These are phyloP conservation scores for Cisticola juncidis DNA, from an alignment of 2,113 vertebrate species.

Conservation along the genomic window DNA sequence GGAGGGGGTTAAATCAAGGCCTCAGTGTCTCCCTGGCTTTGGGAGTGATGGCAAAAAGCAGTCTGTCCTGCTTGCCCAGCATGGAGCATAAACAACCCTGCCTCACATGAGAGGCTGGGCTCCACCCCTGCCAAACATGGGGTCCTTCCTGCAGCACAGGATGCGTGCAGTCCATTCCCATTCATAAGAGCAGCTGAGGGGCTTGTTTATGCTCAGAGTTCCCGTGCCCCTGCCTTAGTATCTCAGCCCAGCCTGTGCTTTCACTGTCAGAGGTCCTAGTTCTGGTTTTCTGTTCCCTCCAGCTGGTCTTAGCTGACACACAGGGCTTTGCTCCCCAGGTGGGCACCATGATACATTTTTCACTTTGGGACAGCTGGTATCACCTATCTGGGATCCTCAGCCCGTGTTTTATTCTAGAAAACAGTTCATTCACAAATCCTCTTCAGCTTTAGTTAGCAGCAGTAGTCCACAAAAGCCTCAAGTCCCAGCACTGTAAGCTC, in stretches of 20 bases:
- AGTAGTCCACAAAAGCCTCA: background rate
- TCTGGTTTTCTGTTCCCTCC: background rate
- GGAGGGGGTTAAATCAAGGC: background rate
- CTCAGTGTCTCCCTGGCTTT: background rate
- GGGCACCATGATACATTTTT: background rate
- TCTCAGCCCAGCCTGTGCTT: background rate
- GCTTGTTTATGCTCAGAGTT: accelerated
- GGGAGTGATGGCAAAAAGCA: background rate
- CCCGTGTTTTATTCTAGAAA: background rate
- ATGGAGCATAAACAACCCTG: background rate
- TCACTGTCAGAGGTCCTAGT: background rate
- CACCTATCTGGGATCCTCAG: background rate
- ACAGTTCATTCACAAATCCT: background rate
- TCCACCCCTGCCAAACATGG: accelerated
- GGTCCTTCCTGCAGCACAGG: background rate
- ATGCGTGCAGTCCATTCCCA: accelerated
- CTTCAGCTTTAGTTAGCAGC: background rate
- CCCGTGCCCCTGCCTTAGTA: background rate
- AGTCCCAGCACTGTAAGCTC: background rate
- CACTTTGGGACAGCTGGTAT: background rate
- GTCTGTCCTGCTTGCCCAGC: too few species aligned
- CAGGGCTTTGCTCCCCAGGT: background rate
- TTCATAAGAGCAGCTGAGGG: background rate
- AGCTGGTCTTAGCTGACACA: background rate
- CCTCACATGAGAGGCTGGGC: accelerated